phyloP scores from a whole-genome alignment of 2,797 vertebrate genomes.

The Acrossocheilus wenchowensis region DNA sequence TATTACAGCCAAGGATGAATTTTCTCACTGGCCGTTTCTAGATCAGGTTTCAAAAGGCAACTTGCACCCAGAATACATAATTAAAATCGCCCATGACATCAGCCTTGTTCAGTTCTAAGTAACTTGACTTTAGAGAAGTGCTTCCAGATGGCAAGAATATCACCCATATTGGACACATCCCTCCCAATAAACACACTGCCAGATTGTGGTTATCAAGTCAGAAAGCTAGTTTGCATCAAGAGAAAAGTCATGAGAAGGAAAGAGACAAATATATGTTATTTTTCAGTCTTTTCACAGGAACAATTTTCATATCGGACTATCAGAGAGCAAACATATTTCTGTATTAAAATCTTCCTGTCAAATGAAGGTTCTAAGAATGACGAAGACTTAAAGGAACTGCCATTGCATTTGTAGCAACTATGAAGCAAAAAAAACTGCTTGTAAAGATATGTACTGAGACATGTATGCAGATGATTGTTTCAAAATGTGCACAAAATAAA shows the following conservation, averaged over 20 bases:
- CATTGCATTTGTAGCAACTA: conserved; percentile 51
- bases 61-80: conserved; percentile 1
- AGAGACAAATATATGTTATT: conserved; percentile 34
- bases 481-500: conserved; percentile 30
- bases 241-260: conserved; percentile 1
- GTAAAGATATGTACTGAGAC: conserved; percentile 34
- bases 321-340: conserved; percentile 43
- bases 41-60: conserved; percentile 18
- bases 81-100: conserved; percentile 12
- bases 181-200: conserved; percentile 26
- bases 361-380: conserved; percentile 10
- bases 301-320: conserved; percentile 50
- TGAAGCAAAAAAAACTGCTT: conserved; percentile 36
- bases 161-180: conserved; percentile 1
- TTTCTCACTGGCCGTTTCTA: background rate
- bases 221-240: conserved; percentile 24
- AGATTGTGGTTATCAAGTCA: conserved; percentile 37
- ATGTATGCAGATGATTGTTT: conserved; percentile 34
- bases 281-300: conserved; percentile 45
- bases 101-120: conserved; percentile 42
- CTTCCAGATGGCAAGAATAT: conserved; percentile 45
- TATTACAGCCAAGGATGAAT: background rate
- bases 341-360: conserved; percentile 34
- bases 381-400: conserved; percentile 11
- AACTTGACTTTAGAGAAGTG: conserved; percentile 40